These are phyloP conservation scores for Zygothrica quintamaculata DNA, from an alignment of 2,888 invertebrate genomes.

Conservation along the genomic window DNA sequence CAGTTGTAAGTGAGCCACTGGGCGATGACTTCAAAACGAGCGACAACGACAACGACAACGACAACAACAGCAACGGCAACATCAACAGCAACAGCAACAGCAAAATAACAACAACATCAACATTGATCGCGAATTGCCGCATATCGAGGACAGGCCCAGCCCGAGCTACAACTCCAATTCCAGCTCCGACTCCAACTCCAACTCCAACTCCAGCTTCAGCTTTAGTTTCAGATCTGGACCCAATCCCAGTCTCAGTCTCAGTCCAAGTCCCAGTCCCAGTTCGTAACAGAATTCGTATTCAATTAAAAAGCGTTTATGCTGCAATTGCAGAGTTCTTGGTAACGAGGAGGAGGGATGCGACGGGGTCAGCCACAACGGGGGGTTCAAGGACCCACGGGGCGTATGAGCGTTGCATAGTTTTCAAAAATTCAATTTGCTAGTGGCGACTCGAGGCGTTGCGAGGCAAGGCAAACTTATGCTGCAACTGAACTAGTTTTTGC, in stretches of 20 bases:
- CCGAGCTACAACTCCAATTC: background rate
- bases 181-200: background rate
- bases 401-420: slow-evolving; percentile 81
- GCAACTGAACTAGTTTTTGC: slow-evolving; percentile 44
- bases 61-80: slow-evolving; percentile 27
- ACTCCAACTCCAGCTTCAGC: slow-evolving; percentile 12
- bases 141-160: slow-evolving; percentile 47
- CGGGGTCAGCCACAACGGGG: slow-evolving; percentile 34
- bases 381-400: slow-evolving; percentile 75
- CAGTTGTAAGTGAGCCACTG: slow-evolving; percentile 80
- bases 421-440: slow-evolving; percentile 77
- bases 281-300: slow-evolving; percentile 75
- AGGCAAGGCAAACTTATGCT: slow-evolving; percentile 19
- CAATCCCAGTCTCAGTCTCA: background rate
- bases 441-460: slow-evolving; percentile 22
- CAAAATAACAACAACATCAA: slow-evolving; percentile 53
- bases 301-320: slow-evolving; percentile 80
- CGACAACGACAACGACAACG: slow-evolving; percentile 49
- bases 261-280: slow-evolving; percentile 13
- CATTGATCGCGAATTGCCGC: slow-evolving; percentile 71
- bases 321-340: slow-evolving; percentile 61
- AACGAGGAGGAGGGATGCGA: background rate
- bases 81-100: slow-evolving; percentile 26
- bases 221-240: background rate
- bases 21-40: slow-evolving; percentile 75